Conservation (phyloP, 2,797 vertebrate genomes). For the Orientallactaga sibirica region DNA sequence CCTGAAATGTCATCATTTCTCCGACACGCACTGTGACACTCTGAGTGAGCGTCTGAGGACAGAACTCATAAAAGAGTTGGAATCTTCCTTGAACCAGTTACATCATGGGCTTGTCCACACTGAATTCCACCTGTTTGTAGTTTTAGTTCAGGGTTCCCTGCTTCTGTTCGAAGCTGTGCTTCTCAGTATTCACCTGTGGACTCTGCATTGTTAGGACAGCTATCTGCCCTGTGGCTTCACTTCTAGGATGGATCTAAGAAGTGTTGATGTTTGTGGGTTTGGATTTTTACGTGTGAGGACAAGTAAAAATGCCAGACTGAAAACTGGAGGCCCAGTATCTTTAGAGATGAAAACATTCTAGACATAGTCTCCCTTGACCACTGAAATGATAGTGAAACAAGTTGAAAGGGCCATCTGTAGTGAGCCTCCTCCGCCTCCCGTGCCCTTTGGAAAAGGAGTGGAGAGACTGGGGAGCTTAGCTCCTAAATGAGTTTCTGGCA, state of each 20-base stretch:
- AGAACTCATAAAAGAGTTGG: background rate
- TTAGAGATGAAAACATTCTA: background rate
- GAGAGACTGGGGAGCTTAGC: background rate
- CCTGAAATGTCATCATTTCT: background rate
- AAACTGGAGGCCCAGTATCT: background rate
- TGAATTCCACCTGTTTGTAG: too few species aligned
- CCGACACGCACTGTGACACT: background rate
- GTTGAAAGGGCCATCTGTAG: background rate
- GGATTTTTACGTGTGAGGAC: background rate
- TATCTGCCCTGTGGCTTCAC: background rate
- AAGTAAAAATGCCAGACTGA: background rate
- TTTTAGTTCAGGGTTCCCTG: background rate
- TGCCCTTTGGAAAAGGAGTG: background rate
- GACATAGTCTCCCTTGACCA: background rate
- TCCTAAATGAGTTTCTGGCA: background rate
- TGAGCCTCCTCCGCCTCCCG: background rate
- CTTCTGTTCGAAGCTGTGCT: background rate
- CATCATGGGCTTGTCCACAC: background rate
- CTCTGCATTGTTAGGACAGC: background rate
- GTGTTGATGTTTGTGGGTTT: background rate
- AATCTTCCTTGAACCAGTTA: background rate
- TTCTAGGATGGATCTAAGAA: background rate
- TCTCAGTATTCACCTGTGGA: background rate
- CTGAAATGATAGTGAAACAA: background rate
- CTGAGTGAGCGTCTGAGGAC: background rate